Conservation (phyloP, 2,113 vertebrate species). For the Scolopax mira region DNA sequence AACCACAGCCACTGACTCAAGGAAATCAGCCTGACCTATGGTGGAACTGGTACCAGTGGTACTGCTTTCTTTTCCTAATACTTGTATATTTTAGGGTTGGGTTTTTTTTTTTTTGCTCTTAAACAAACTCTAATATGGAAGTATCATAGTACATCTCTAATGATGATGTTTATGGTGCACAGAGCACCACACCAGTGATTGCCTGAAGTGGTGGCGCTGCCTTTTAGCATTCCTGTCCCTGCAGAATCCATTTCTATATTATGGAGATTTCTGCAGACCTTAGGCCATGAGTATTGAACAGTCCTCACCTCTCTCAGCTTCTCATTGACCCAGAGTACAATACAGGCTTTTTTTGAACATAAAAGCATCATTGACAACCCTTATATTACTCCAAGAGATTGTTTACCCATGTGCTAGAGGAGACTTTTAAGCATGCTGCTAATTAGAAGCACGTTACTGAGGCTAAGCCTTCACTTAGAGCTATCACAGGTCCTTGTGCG, state of each 20-base stretch:
- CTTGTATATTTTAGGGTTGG: background rate
- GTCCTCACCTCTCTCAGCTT: slow-evolving; percentile 74
- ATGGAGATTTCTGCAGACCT: slow-evolving; percentile 80
- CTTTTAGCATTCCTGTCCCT: slow-evolving; percentile 67
- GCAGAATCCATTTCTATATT: slow-evolving; percentile 70
- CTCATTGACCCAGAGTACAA: slow-evolving; percentile 75
- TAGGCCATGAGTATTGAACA: slow-evolving; percentile 79
- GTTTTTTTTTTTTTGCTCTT: background rate
- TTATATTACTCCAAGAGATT: slow-evolving; percentile 65
- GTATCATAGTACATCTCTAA: background rate
- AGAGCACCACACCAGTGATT: slow-evolving; percentile 22
- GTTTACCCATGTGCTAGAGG: slow-evolving; percentile 67
- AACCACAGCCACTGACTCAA: fast-evolving
- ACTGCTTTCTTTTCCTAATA: slow-evolving; percentile 1
- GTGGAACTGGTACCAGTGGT: background rate
- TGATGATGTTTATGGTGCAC: background rate
- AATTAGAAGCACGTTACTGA: slow-evolving; percentile 57
- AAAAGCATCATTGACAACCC: slow-evolving; percentile 75
- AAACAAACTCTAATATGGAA: background rate
- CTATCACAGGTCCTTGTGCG: background rate
- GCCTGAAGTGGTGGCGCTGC: slow-evolving; percentile 47
- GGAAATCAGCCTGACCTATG: background rate
- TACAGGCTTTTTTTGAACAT: slow-evolving; percentile 74
- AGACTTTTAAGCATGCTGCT: slow-evolving; percentile 45
- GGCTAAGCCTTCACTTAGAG: slow-evolving; percentile 5